Percentiles rank a stretch among this genome's conserved stretches.
Evolutionary conservation across 2,797 vertebrate species (phyloP).

Genomic region (Characodon lateralis): DNA sequence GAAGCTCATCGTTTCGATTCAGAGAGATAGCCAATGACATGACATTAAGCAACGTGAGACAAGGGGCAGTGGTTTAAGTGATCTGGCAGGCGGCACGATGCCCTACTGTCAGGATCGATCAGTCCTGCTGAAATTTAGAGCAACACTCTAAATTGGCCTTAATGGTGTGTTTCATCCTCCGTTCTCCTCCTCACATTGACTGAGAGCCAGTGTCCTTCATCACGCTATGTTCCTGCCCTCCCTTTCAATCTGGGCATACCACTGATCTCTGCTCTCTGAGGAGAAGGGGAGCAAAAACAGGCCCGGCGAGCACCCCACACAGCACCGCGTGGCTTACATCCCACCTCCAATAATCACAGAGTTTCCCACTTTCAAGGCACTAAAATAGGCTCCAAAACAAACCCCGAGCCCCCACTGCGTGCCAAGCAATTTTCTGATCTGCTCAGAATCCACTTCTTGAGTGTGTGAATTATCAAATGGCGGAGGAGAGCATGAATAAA

Average conservation of each 20-base stretch:
- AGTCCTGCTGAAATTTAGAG: conserved; percentile 84
- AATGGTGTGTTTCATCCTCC: conserved; percentile 83
- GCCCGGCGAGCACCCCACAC: conserved; percentile 61
- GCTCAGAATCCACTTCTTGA: conserved; percentile 62
- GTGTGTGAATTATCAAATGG: conserved; percentile 58
- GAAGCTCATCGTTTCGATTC: conserved; percentile 60
- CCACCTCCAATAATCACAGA: conserved; percentile 64
- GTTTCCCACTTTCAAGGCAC: conserved; percentile 57
- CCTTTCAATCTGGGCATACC: conserved; percentile 75
- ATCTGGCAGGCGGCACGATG: conserved; percentile 81
- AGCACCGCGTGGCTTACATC: conserved; percentile 70
- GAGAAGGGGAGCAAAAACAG: conserved; percentile 65
- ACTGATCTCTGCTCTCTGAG: conserved; percentile 77
- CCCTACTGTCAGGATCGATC: conserved; percentile 87
- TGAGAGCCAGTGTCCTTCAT: conserved; percentile 77
- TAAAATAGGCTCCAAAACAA: conserved; percentile 64
- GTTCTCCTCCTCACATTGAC: conserved; percentile 72
- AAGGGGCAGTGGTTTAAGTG: conserved; percentile 83
- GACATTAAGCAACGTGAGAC: conserved; percentile 80
- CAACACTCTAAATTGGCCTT: conserved; percentile 83
- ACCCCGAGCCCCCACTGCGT: conserved; percentile 33
- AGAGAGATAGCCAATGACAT: conserved; percentile 80
- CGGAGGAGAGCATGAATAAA: conserved; percentile 42
- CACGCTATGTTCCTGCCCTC: conserved; percentile 73
- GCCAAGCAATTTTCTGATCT: conserved; percentile 63